Evolutionary conservation across 2,888 invertebrate genomes (phyloP), one percentile per base, ranked within the genome.

Genomic region (Lepidonotus clava): DNA sequence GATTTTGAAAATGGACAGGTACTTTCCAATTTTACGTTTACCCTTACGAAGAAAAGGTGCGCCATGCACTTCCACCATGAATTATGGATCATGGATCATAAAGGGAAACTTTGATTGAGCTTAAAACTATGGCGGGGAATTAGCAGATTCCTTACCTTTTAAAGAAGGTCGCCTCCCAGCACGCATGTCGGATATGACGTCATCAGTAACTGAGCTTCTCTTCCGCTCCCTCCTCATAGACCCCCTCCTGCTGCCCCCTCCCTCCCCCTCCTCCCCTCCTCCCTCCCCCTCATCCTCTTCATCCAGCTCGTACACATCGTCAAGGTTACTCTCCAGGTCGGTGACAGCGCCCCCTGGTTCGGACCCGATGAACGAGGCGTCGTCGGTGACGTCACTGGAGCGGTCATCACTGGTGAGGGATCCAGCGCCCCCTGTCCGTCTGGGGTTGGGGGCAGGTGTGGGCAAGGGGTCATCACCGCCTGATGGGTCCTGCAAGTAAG

Each of bases 321-420:
- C 41, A 24, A 80, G 41, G 80, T 80, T 80, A 41, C 46, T 46
- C 24, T 80, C 80, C 46, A 80, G 80, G 80, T 80, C 80, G 14
- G 80, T 80, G 32, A 80, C 80, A 11, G 80, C 80, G 51, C 80
- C 80, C 4, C 80, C 80, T 28, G 80, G 80, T 5, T 80, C 80
- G 5, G 80, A 80, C 41, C 80, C 80, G 28, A 80, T 80, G 32
- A 80, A 80, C 4, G 80, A 80, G 14, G 80, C 80, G 51, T 80
- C 46, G 51, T 80, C 80, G 0, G 80, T 80, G 51, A 80, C 46
- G 32, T 46, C 46, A 41, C 80, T 80, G 28, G 80, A 80, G 18
- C 80, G 21, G 51, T 80, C 80, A 34, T 80, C 80, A 24, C 80
- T 80, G 28, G 40, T 40, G n/a, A 80, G 46, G 41, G 46, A 46